phyloP scores from a whole-genome alignment of 2,888 invertebrate species.

The Drosophila helvetica region DNA sequence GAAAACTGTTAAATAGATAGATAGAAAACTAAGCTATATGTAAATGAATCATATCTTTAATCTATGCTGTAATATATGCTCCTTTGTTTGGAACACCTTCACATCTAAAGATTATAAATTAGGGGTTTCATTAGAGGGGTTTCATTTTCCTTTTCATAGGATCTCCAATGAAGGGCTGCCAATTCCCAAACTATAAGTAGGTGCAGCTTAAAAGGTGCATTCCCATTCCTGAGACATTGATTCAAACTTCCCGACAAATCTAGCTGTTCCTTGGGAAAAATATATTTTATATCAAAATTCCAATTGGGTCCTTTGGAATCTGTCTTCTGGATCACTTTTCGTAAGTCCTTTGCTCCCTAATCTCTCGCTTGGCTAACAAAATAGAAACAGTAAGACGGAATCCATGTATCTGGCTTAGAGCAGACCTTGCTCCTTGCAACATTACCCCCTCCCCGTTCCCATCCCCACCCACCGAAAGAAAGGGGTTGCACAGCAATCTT shows the following conservation, averaged over 20 bases:
- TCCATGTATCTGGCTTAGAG: constrained; percentile 16
- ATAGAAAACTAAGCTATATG: no score
- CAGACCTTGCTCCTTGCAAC: no score
- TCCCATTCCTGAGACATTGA: neutral
- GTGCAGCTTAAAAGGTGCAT: neutral
- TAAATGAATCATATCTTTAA: no score
- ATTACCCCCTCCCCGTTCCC: neutral
- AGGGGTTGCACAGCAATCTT: constrained; percentile 63
- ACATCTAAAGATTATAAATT: no score
- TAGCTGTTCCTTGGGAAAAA: no score
- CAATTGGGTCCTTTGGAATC: neutral
- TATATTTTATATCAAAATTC: neutral
- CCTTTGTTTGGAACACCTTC: no score
- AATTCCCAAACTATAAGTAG: neutral
- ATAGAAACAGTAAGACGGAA: constrained; percentile 26
- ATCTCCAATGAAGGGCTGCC: no score
- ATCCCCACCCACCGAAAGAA: constrained; percentile 3
- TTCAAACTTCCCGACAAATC: neutral
- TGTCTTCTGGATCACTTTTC: neutral
- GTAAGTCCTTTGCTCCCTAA: neutral
- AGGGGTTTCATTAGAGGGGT: no score
- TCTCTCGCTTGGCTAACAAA: constrained; percentile 13
- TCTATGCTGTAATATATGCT: no score
- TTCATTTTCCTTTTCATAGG: no score
- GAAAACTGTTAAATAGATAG: no score